These are phyloP conservation scores for Tribolium castaneum DNA, from an alignment of 1,140 invertebrate species.

Conservation along the genomic window DNA sequence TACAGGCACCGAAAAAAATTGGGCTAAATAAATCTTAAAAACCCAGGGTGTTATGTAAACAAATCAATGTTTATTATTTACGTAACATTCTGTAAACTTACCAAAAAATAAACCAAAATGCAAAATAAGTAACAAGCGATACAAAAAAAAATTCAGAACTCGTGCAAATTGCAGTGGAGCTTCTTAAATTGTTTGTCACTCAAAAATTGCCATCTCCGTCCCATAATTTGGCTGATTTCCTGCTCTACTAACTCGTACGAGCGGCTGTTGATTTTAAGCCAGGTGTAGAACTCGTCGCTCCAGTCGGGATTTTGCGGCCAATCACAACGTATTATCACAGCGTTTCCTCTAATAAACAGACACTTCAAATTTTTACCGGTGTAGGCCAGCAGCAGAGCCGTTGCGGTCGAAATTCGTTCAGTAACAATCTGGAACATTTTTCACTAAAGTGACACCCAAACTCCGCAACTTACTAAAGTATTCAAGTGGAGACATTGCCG, in stretches of 20 bases:
- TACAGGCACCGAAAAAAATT: no score
- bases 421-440: constrained; percentile 73
- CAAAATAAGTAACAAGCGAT: not conserved
- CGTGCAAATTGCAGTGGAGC: constrained; percentile 47
- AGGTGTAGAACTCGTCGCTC: constrained; percentile 74
- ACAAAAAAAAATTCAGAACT: not conserved
- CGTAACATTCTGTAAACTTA: no score
- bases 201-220: constrained; percentile 78
- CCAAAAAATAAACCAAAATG: not conserved
- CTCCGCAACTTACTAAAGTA: constrained; percentile 68
- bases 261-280: constrained; percentile 71
- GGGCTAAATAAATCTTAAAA: no score
- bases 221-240: constrained; percentile 77
- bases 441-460: not conserved
- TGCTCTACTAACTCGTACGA: constrained; percentile 75
- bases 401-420: constrained; percentile 84
- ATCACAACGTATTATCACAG: constrained; percentile 76
- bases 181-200: constrained; percentile 77
- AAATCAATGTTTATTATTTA: no score
- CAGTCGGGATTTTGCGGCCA: constrained; percentile 75
- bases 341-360: constrained; percentile 79
- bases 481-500: constrained; percentile 73
- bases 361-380: constrained; percentile 73
- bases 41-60: no score
- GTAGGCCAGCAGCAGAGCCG: constrained; percentile 78